These are phyloP conservation scores for Alloscopus bannaensis DNA, from an alignment of 2,888 invertebrate species.

Conservation along the genomic window DNA sequence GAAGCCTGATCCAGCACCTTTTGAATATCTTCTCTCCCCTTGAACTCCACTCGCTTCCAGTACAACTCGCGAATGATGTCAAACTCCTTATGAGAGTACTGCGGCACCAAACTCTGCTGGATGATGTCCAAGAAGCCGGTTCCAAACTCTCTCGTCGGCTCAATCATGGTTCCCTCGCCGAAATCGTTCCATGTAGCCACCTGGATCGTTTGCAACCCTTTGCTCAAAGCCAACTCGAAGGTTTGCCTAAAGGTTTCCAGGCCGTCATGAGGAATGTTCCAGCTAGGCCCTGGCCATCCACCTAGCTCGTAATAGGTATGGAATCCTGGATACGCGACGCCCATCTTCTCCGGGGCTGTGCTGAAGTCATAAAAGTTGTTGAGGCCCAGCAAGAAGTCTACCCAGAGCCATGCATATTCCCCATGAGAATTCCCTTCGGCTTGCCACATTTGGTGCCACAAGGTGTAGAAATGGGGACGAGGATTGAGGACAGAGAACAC, in stretches of 20 bases:
- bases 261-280: constrained; percentile 53
- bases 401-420: constrained; percentile 70
- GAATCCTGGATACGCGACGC: constrained; percentile 69
- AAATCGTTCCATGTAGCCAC: constrained; percentile 70
- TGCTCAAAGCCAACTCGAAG: constrained; percentile 56
- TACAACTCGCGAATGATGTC: constrained; percentile 61
- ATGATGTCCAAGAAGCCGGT: constrained; percentile 66
- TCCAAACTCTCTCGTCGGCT: constrained; percentile 71
- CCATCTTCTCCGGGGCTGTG: constrained; percentile 60
- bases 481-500: constrained; percentile 63
- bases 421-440: constrained; percentile 57
- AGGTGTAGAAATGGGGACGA: constrained; percentile 67
- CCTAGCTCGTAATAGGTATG: constrained; percentile 63
- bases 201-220: constrained; percentile 61
- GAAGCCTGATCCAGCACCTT: constrained; percentile 51
- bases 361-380: constrained; percentile 66
- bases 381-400: constrained; percentile 67
- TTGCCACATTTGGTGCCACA: constrained; percentile 60
- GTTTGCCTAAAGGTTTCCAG: constrained; percentile 63
- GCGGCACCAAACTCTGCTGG: constrained; percentile 51
- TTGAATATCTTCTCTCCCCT: constrained; percentile 8
- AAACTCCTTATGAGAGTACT: constrained; percentile 56
- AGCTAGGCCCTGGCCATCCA: constrained; percentile 67
- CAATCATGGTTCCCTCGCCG: constrained; percentile 71
- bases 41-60: constrained; percentile 39